These are phyloP conservation scores for Anarsia innoxiella DNA, from an alignment of 2,888 invertebrate genomes.

Conservation along the genomic window DNA sequence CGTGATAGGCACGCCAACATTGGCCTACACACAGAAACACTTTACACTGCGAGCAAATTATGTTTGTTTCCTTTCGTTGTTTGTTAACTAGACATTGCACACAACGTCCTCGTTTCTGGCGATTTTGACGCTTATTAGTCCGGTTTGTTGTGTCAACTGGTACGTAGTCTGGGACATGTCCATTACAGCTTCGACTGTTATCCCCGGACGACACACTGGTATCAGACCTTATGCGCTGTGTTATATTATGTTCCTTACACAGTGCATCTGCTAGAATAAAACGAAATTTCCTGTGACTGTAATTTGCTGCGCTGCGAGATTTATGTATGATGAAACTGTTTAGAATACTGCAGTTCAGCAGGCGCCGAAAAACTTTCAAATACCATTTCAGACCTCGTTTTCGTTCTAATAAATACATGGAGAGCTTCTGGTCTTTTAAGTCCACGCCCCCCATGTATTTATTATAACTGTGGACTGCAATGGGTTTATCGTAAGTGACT, in stretches of 20 bases:
- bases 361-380: constrained; percentile 10
- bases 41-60: constrained; percentile 8
- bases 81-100: constrained; percentile 7
- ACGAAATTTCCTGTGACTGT: not conserved
- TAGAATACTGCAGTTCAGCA: constrained; percentile 7
- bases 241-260: not conserved
- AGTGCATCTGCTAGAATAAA: constrained; percentile 1
- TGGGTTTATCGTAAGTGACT: not conserved
- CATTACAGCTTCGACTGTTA: not conserved
- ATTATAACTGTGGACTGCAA: constrained; percentile 12
- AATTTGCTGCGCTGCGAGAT: not conserved
- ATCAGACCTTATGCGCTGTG: not conserved
- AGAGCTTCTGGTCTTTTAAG: constrained; percentile 18
- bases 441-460: constrained; percentile 20
- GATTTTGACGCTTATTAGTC: not conserved
- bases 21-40: constrained; percentile 12
- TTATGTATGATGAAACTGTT: constrained; percentile 7
- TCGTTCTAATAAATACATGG: constrained; percentile 16
- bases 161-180: constrained; percentile 8
- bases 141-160: not conserved
- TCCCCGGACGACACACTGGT: too few species aligned
- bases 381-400: constrained; percentile 12
- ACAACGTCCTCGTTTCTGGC: constrained; percentile 11
- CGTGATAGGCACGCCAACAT: constrained; percentile 12
- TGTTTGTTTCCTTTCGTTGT: constrained; percentile 5